Evolutionary conservation across 2,888 invertebrate genomes (phyloP).

Genomic region (Xylocampa areola): DNA sequence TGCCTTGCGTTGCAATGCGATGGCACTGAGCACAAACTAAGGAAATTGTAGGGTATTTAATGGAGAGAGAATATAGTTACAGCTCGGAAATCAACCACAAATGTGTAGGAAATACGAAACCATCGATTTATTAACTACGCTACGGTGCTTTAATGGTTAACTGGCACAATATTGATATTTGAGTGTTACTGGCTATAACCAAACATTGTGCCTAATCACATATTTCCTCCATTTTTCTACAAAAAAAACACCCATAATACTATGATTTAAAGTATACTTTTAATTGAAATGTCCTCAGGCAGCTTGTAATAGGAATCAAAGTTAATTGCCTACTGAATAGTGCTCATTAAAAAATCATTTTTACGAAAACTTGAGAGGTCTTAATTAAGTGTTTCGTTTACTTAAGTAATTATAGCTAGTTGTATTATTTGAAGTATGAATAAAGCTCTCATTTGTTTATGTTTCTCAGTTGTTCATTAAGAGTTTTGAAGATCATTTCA

Average conservation of each 20-base stretch:
- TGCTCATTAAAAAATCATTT: conserved; percentile 61
- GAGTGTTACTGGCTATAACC: conserved; percentile 38
- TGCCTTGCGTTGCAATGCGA: too few species aligned
- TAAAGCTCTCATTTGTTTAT: conserved; percentile 61
- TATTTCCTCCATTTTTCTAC: conserved; percentile 13
- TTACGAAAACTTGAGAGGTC: conserved; percentile 53
- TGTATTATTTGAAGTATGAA: conserved; percentile 50
- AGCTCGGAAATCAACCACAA: too few species aligned
- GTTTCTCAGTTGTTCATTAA: conserved; percentile 49
- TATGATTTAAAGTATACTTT: conserved; percentile 20
- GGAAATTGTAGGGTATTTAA: too few species aligned
- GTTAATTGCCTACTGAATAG: conserved; percentile 60
- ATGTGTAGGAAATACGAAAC: background rate
- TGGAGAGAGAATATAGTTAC: too few species aligned
- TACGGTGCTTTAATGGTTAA: conserved; percentile 32
- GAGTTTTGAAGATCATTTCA: conserved; percentile 43
- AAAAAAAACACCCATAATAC: conserved; percentile 11
- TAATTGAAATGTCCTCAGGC: conserved; percentile 2
- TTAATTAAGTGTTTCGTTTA: conserved; percentile 58
- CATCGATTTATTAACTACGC: background rate
- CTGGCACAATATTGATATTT: conserved; percentile 22
- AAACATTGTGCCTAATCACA: conserved; percentile 50
- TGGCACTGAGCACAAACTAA: too few species aligned
- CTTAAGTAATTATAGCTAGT: conserved; percentile 49
- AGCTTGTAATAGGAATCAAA: conserved; percentile 33